These are phyloP conservation scores for Mystacornis crossleyi DNA, from an alignment of 2,113 vertebrate genomes.

Conservation along the genomic window DNA sequence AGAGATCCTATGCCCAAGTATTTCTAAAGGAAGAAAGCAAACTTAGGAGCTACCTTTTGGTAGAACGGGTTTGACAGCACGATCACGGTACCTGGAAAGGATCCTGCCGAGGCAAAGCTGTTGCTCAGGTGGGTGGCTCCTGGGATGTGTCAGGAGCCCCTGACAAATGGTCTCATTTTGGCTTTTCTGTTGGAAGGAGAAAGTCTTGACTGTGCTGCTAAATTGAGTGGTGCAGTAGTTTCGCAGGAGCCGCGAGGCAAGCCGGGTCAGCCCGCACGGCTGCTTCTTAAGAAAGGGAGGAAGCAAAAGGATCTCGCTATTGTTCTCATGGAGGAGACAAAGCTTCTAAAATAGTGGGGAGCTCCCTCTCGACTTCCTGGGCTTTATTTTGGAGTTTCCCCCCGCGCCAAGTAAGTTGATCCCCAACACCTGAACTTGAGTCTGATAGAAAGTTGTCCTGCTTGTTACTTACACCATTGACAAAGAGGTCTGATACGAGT, in stretches of 20 bases:
- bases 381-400: neutral
- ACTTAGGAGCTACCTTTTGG: neutral
- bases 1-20: neutral
- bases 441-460: neutral
- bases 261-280: fast-evolving
- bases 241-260: neutral
- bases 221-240: neutral
- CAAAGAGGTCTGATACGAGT: fast-evolving
- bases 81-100: neutral
- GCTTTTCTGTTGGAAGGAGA: neutral
- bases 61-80: neutral
- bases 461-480: fast-evolving
- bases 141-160: neutral
- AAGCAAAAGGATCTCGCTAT: neutral
- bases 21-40: neutral
- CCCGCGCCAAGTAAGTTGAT: fast-evolving
- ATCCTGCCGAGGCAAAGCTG: neutral
- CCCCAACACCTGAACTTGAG: neutral
- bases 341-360: fast-evolving
- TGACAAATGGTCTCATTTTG: neutral
- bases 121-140: neutral
- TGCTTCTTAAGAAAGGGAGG: neutral
- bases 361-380: neutral
- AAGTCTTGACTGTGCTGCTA: neutral
- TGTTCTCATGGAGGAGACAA: neutral